phyloP scores from a whole-genome alignment of 2,888 invertebrate species.

The Mesoligia furuncula region DNA sequence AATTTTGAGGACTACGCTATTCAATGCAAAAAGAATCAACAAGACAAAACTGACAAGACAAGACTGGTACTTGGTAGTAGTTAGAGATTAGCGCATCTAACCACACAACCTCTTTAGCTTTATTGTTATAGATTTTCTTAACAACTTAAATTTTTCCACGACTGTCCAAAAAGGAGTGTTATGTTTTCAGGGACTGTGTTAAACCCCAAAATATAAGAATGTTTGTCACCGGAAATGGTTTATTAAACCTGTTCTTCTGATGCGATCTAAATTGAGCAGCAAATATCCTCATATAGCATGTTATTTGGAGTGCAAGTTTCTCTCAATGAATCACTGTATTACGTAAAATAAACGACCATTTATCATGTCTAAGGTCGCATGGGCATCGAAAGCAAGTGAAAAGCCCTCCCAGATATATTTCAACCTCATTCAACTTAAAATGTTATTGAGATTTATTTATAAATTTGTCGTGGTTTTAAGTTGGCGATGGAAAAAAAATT shows the following conservation, averaged over 20 bases:
- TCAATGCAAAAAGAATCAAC: not conserved
- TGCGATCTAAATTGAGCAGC: not conserved
- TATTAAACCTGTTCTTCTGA: constrained; percentile 6
- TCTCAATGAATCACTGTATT: constrained; percentile 57
- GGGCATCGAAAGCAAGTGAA: constrained; percentile 23
- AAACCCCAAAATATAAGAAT: not conserved
- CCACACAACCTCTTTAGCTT: not conserved
- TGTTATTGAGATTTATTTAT: constrained; percentile 1
- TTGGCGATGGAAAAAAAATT: too few relatives aligned
- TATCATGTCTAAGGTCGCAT: constrained; percentile 43
- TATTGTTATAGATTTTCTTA: not conserved
- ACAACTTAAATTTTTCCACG: not conserved
- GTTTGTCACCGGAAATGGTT: not conserved
- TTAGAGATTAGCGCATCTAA: not conserved
- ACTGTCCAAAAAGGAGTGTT: not conserved
- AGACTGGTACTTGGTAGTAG: not conserved
- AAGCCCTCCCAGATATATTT: constrained; percentile 44
- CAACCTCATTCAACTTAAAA: constrained; percentile 36
- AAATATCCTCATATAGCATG: not conserved
- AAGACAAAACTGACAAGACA: too few relatives aligned
- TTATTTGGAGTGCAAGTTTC: constrained; percentile 46
- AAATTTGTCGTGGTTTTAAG: constrained; percentile 10
- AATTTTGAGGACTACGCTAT: not conserved
- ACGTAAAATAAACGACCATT: constrained; percentile 51
- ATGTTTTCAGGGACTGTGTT: not conserved